Percentiles rank a stretch among this genome's conserved stretches.
These are phyloP conservation scores for Acrossocheilus wenchowensis DNA, from an alignment of 2,797 vertebrate genomes.

Conservation along the genomic window DNA sequence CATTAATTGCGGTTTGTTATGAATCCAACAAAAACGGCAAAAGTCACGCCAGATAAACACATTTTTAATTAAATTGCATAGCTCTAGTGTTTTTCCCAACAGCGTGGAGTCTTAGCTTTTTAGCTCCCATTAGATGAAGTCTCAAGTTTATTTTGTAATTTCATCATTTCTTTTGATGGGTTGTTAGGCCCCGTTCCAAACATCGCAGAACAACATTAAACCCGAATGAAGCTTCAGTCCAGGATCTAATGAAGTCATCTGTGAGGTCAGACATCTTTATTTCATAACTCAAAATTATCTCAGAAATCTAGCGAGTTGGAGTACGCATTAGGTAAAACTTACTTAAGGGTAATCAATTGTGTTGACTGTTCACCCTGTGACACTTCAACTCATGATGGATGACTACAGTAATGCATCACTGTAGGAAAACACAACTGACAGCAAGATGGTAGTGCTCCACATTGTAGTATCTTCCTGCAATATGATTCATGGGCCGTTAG, in stretches of 20 bases:
- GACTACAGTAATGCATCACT: constrained; percentile 3
- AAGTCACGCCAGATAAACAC: constrained; percentile 43
- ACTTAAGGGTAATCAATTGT: constrained; percentile 16
- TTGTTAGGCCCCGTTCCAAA: constrained; percentile 51
- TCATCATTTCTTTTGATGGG: constrained; percentile 42
- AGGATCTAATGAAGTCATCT: constrained; percentile 9
- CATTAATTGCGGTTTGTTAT: constrained; percentile 2
- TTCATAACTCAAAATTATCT: constrained; percentile 17
- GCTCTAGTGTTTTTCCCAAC: constrained; percentile 49
- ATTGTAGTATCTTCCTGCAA: neutral
- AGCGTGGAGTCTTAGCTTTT: constrained; percentile 42
- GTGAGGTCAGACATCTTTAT: constrained; percentile 20
- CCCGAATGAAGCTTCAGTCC: constrained; percentile 30
- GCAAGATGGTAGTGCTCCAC: constrained; percentile 1
- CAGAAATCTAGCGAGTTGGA: constrained; percentile 12
- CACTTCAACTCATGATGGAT: constrained; percentile 1
- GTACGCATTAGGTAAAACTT: neutral
- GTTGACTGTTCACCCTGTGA: neutral
- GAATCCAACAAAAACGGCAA: constrained; percentile 50
- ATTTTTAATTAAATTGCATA: constrained; percentile 57
- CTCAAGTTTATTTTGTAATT: constrained; percentile 60
- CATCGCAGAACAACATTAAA: constrained; percentile 24
- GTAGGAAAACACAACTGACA: constrained; percentile 25
- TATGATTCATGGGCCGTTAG: constrained; percentile 34
- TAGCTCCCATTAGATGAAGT: constrained; percentile 48